Conservation (phyloP, 2,888 invertebrate species). For the Lordiphosa andalusiaca region DNA sequence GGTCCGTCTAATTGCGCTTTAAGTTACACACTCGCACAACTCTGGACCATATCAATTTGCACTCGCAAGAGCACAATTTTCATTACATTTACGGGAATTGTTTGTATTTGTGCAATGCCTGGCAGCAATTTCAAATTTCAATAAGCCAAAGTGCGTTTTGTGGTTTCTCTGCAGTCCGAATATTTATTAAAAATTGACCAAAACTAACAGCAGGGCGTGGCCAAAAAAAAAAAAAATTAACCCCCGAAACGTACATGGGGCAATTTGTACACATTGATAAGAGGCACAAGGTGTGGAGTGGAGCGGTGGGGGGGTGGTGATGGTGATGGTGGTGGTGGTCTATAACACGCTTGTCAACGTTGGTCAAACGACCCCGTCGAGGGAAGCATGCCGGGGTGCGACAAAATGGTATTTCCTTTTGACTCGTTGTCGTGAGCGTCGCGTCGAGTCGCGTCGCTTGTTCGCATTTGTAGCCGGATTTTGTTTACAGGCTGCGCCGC, state of each 20-base stretch:
- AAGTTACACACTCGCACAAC: too few species aligned
- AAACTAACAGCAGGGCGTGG: conserved; percentile 8
- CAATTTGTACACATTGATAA: conserved; percentile 52
- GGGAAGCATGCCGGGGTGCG: conserved; percentile 22
- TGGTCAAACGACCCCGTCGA: conserved; percentile 44
- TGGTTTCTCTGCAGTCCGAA: conserved; percentile 37
- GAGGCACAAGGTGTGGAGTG: conserved; percentile 6
- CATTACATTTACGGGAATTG: conserved; percentile 37
- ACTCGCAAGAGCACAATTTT: conserved; percentile 5
- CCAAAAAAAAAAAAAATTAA: conserved; percentile 3
- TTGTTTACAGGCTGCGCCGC: conserved; percentile 70
- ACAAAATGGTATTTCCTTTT: conserved; percentile 69
- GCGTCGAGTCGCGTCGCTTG: conserved; percentile 49
- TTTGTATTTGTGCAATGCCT: conserved; percentile 9
- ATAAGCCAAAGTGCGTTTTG: conserved; percentile 67
- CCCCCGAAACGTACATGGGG: conserved; percentile 42
- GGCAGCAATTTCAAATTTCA: conserved; percentile 45
- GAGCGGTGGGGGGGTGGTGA: conserved; percentile 21
- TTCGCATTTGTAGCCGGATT: conserved; percentile 71
- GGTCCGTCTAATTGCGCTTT: too few species aligned
- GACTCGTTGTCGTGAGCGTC: conserved; percentile 24
- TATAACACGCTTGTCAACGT: conserved; percentile 50
- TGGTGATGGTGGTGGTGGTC: too few species aligned
- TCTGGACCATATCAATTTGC: too few species aligned
- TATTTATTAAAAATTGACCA: conserved; percentile 53